These are phyloP conservation scores for Crocuta crocuta DNA, from an alignment of 2,113 vertebrate species.

Conservation along the genomic window DNA sequence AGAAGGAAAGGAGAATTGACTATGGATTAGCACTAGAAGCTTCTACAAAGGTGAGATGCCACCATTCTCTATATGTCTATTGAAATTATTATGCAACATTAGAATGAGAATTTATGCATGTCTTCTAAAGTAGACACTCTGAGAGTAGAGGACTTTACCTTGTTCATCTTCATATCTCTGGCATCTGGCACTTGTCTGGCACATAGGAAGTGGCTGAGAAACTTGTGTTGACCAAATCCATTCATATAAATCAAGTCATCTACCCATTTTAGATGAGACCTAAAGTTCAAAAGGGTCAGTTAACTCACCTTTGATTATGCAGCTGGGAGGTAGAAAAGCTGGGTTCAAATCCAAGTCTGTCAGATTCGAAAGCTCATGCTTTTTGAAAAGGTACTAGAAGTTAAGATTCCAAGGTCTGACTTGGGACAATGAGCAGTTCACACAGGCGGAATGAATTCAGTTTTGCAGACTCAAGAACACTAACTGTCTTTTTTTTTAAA, in stretches of 20 bases:
- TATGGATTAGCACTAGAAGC: background rate
- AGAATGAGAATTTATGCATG: background rate
- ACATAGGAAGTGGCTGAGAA: background rate
- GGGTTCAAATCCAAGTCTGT: background rate
- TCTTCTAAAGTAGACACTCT: background rate
- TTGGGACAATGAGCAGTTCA: background rate
- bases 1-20: background rate
- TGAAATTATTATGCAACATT: background rate
- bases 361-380: background rate
- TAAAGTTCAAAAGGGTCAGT: constrained; percentile 17
- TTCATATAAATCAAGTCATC: constrained; percentile 19
- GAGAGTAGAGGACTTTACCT: background rate
- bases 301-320: background rate
- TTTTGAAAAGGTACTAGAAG: background rate
- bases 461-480: background rate
- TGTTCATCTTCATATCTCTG: background rate
- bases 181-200: background rate
- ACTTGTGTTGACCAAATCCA: background rate
- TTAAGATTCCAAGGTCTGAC: background rate
- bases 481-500: background rate
- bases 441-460: background rate
- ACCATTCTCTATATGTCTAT: background rate
- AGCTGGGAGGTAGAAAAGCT: constrained; percentile 20
- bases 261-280: background rate
- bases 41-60: background rate